Base-by-base conservation (phyloP, 2,113 vertebrate species). In the Myotis davidii region DNA sequence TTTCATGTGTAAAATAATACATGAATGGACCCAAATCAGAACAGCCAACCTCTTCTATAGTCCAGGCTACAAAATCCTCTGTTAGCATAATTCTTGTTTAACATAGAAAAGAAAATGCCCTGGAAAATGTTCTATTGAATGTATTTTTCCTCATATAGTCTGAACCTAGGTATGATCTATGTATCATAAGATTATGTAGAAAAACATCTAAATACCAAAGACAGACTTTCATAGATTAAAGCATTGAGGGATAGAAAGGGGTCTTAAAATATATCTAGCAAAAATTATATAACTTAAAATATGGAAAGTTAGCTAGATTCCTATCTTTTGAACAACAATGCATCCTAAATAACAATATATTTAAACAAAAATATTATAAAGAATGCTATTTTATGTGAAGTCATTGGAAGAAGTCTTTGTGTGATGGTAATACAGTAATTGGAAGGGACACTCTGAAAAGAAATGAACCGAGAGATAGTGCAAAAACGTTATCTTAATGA, bases 21-120 rank as follows among this genome's bases (percentile, higher is more conserved):
- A 45, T 11, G 45, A 87, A 84, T 48, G 52, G 16, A 9, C 39
- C 14, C 64, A 0, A 65, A 72, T 56, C 65, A 27, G 48, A 93
- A 56, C 3, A 83, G 14, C 1, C 79, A 37, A 39, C 8, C 5
- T 50, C 5, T 52, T 82, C 54, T 56, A 23, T n/a, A 23, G 8
- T 14, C 18, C n/a, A 81, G 9, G 20, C n/a, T 74, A 93, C 32
- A 64, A 77, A 94, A 61, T 67, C 7, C 12, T 59, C 72, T 5
- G 50, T 29, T 72, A 82, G n/a, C 11, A 52, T 2, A 88, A 77
- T 77, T 85, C 23, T 84, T 88, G 12, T 72, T 85, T 91, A 73
- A 56, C 29, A n/a, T 21, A 59, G 50, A 50, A 97, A 97, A 88
- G 8, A 94, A 70, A 92, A 85, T 25, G 5, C 37, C 20, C 39